Base-by-base conservation (phyloP, 2,797 vertebrate species). In the Helicolenus hilgendorfi region DNA sequence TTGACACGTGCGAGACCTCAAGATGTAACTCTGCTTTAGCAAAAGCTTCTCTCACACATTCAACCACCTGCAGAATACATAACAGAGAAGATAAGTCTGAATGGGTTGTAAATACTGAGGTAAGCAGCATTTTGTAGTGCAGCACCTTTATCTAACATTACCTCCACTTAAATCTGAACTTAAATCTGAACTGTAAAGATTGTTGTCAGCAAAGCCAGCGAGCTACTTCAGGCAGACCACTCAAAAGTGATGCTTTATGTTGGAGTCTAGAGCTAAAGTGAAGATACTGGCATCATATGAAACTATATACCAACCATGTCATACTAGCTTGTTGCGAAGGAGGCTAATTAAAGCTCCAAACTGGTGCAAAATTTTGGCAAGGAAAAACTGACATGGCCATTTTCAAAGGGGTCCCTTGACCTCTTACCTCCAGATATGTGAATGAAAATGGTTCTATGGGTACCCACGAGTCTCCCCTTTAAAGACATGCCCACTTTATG, bases 1-100 rank as follows among this genome's bases (percentile, higher is more conserved):
- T 83, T 93, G 89, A 94, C 84, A 93, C 71, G 68, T 24, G 36
- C 36, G 26, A 71, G 79, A 91, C 77, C 86, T 82, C 35, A 7
- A 77, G 26, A 86, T 74, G 60, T 75, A 84, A 59, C 62, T 89
- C 22, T 60, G 35, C 75, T 89, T 84, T 27, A 55, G 73, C 69
- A 5, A 77, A 58, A 56, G 38, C 71, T 33, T 35, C 72, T 69
- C 77, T 36, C 38, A 33, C 62, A 72, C 62, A 62, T 67, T 73
- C 20, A 18, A 41, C 64, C 4, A 55, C 73, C 70, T n/a, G 33
- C 26, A 79, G 65, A 89, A 69, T 58, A 55, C n/a, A 35, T 24
- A 72, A 6, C 6, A 60, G 29, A 0, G 0, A 3, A 24, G 70
- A 68, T 8, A 0, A 14, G 72, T 74, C 36, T 41, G 77, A 70